Evolutionary conservation across 1,140 invertebrate species (phyloP), one percentile per base, ranked within the genome.

Genomic region (Gonioctena quinquepunctata): DNA sequence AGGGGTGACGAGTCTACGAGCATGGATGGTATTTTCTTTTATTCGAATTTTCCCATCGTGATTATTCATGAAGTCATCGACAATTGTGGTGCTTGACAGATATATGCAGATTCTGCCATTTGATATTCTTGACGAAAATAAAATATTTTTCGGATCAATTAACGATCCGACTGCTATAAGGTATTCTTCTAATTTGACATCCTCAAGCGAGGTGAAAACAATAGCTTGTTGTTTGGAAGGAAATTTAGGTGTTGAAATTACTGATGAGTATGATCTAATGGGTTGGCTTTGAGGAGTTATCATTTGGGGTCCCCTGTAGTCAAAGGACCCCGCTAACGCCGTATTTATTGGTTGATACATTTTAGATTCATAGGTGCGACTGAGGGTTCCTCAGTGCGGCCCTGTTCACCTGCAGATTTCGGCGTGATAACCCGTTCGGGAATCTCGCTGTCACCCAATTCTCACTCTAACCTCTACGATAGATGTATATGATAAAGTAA

Each of bases 81-180:
- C 72, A 73, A 75, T 75, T 71, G 70, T 62, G 66, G 70, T 71
- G 71, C 69, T 76, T 68, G 70, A 62, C 60, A 68, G n/a, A n/a
- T n/a, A n/a, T n/a, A n/a, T n/a, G n/a, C n/a, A n/a, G n/a, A n/a
- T 75, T 33, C 13, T n/a, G 26, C 33, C 60, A 56, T 63, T 69
- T 42, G 65, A 66, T 33, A 50, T 28, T 27, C 26, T 27, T 23
- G 67, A n/a, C n/a, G n/a, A n/a, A n/a, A n/a, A n/a, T n/a, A n/a
- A n/a, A n/a, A n/a, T n/a, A n/a, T n/a, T n/a, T n/a, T n/a, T n/a
- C n/a, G n/a, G n/a, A n/a, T 42, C 8, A 42, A 42, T 42, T 42
- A 42, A 11, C 18, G 3, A 11, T 54, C 50, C 18, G 3, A 54
- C 13, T 54, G 21, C 2, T n/a, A n/a, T 54, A 8, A 54, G 18